These are phyloP conservation scores for Lycocerus yunnanus DNA, from an alignment of 2,888 invertebrate species.

Conservation along the genomic window DNA sequence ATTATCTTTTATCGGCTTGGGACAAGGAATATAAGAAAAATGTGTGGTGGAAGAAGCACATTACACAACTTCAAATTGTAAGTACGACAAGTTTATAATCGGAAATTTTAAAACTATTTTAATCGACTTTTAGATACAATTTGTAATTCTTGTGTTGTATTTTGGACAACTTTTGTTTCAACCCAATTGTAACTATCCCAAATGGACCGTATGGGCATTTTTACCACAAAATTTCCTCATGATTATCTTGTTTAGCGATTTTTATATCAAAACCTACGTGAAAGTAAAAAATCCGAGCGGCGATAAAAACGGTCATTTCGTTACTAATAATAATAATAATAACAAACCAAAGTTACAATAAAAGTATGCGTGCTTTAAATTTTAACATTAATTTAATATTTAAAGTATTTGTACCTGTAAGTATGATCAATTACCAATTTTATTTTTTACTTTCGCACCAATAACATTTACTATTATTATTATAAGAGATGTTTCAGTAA, in stretches of 20 bases:
- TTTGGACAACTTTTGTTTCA: constrained; percentile 56
- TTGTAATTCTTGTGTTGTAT: constrained; percentile 64
- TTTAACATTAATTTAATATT: not conserved
- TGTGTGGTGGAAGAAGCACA: constrained; percentile 83
- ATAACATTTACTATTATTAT: not conserved
- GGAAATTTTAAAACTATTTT: not conserved
- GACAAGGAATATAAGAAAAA: constrained; percentile 71
- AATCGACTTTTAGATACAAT: constrained; percentile 61
- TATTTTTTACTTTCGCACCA: not conserved
- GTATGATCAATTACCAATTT: not conserved
- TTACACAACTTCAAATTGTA: constrained; percentile 83
- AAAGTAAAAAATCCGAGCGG: not conserved
- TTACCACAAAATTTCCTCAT: constrained; percentile 70
- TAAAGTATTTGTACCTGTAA: not conserved
- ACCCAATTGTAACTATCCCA: constrained; percentile 64
- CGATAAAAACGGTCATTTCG: not conserved
- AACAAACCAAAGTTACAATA: not conserved
- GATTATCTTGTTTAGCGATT: constrained; percentile 68
- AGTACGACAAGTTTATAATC: constrained; percentile 39
- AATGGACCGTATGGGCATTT: constrained; percentile 60
- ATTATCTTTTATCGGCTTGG: constrained; percentile 77
- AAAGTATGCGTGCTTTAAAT: not conserved
- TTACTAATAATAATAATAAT: not conserved
- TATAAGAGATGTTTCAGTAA: not conserved
- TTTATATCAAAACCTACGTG: constrained; percentile 67